Conservation (phyloP, 2,113 vertebrate species). For the Eulacestoma nigropectus region DNA sequence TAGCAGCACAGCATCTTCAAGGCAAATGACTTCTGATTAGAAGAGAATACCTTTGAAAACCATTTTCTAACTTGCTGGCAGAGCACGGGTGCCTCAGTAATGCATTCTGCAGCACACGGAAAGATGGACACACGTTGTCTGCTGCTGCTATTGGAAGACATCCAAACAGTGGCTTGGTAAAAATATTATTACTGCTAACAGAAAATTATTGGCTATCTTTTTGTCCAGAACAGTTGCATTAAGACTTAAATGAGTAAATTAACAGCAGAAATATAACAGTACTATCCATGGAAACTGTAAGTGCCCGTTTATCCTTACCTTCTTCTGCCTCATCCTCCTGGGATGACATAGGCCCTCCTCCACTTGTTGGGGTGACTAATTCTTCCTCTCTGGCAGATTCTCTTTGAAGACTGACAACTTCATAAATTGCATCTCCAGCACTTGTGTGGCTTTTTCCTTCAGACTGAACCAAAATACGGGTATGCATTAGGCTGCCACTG, state of each 20-base stretch:
- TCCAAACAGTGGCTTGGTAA: not conserved
- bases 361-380: slow-evolving; percentile 69
- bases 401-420: slow-evolving; percentile 90
- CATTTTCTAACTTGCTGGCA: not conserved
- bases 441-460: slow-evolving; percentile 76
- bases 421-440: slow-evolving; percentile 86
- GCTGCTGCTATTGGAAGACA: not conserved
- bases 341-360: slow-evolving; percentile 71
- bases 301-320: slow-evolving; percentile 71
- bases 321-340: slow-evolving; percentile 91
- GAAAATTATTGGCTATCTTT: not conserved
- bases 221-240: not conserved
- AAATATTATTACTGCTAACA: not conserved
- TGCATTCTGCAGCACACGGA: not conserved
- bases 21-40: not conserved
- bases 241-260: not conserved
- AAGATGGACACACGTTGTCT: rapidly evolving
- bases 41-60: not conserved
- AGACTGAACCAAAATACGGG: slow-evolving; percentile 66
- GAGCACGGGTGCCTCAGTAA: not conserved
- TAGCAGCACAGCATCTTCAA: not conserved
- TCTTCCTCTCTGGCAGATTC: slow-evolving; percentile 82
- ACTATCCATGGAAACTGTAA: not conserved
- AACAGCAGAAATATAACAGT: not conserved
- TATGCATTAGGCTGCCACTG: not conserved